A percentile compares a stretch with the other conserved stretches of the same genome.
Evolutionary conservation across 2,797 vertebrate genomes (phyloP).

Genomic region (Triplophysa yarkandensis): DNA sequence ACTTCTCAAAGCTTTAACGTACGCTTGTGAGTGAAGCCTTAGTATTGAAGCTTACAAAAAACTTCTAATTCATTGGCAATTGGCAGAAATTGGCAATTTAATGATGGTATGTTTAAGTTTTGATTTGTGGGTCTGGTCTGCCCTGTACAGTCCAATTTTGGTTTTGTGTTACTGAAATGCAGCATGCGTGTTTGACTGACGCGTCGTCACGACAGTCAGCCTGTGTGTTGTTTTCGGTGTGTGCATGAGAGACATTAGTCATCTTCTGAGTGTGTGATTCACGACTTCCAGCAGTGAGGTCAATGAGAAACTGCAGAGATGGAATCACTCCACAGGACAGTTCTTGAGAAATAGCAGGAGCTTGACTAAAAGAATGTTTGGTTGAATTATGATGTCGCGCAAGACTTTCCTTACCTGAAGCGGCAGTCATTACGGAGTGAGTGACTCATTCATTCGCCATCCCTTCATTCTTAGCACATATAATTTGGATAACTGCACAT

Average conservation of each 20-base stretch:
- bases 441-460: conserved; percentile 40
- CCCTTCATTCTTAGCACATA: conserved; percentile 9
- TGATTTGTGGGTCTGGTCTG: conserved; percentile 6
- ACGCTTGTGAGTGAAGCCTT: no score
- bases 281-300: neutral
- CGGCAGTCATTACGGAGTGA: neutral
- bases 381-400: neutral
- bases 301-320: neutral
- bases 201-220: neutral
- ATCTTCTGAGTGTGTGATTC: neutral
- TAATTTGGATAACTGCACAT: conserved; percentile 11
- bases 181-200: neutral
- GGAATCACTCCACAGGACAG: neutral
- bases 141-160: neutral
- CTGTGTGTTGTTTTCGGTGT: neutral
- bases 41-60: no score
- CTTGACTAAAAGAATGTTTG: neutral
- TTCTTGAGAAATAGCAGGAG: conserved; percentile 18
- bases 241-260: neutral
- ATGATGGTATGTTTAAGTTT: no score
- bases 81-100: no score
- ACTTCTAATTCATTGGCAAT: no score
- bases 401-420: conserved; percentile 23
- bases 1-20: neutral
- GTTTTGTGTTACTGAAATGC: neutral